Base-by-base conservation (phyloP, 2,888 invertebrate genomes). In the Tinea semifulvella region DNA sequence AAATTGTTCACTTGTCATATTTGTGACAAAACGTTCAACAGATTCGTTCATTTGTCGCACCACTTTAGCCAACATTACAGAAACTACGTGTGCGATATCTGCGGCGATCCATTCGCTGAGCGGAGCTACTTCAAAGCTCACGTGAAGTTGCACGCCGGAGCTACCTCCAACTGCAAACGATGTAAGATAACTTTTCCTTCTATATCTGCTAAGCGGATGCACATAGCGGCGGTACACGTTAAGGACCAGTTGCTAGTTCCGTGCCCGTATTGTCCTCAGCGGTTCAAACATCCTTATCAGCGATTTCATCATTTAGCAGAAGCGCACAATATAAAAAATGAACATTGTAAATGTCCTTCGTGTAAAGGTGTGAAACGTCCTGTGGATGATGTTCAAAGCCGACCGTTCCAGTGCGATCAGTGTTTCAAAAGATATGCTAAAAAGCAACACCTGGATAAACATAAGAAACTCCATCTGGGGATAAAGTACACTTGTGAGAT, bases 31-130 rank as follows among this genome's bases (percentile, higher is more conserved):
- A 11, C 25, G 2, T 47, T 40, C 35, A 16, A 47, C n/a, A 31
- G 27, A 10, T 47, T 43, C 20, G 26, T 31, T 10, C 16, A 22
- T 10, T 19, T 47, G 19, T 27, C 20, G 13, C 25, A 43, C 8
- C 47, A 47, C 25, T 40, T 42, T 17, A 47, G 44, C 20, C 20
- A 40, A 2, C 47, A 47, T 47, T 74, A 54, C 14, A 56, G 59
- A 18, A 75, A 84, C 58, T 75, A 75, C 48, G 66, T 75, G 7
- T 84, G 84, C 48, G 73, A 79, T 16, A 60, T 75, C 0, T 84
- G 84, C 48, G 66, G 70, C 1, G 69, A 73, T 8, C 42, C 42
- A 4, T 42, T 42, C 18, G 11, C 25, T 11, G 27, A 42, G 10
- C 4, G 27, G 7, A 27, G 42, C 17, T 17, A 26, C n/a, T 27